Evolutionary conservation across 2,797 vertebrate genomes (phyloP), one percentile per base, ranked within the genome.

Genomic region (Tokudaia muenninki): DNA sequence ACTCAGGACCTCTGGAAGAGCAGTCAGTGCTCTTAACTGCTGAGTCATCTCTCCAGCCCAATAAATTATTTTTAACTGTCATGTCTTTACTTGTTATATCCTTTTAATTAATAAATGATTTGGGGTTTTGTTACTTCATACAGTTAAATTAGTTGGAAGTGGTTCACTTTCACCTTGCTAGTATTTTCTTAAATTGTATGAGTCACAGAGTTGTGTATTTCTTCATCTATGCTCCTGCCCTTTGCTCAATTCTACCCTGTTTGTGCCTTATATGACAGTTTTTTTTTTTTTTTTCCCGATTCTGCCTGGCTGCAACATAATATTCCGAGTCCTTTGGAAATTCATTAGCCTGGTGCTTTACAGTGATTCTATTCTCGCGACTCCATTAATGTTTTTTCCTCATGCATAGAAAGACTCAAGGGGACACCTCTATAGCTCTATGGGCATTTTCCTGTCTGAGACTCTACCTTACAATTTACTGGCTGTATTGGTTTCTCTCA

Each of bases 351-450:
- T 94, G 37, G 24, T 82, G 65, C 26, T 80, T 92, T 82, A 74
- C 0, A 74, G 34, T 55, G 37, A 94, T 87, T 93, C 83, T 90
- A 61, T 94, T 95, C 95, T 61, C 59, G 50, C n/a, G 86, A 44
- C 50, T 63, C 88, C 52, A 37, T 87, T 63, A 37, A 70, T 95
- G 88, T 50, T 92, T 34, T 79, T 50, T 22, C 37, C 24, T 95
- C 50, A 44, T 55, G 55, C 70, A 90, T 88, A 29, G 37, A 91
- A 8, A 50, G 44, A 75, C 55, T 83, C 90, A 59, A 80, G 72
- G 75, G 90, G 86, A 86, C 3, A 50, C 19, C 13, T 87, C 41
- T 79, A 63, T 14, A 82, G 47, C 79, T 67, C 90, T 93, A 87
- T 55, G 67, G 78, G 41, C 7, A 86, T 78, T 90, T 89, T 82